These are phyloP conservation scores for Diarsia mendica DNA, from an alignment of 2,888 invertebrate genomes.

Conservation along the genomic window DNA sequence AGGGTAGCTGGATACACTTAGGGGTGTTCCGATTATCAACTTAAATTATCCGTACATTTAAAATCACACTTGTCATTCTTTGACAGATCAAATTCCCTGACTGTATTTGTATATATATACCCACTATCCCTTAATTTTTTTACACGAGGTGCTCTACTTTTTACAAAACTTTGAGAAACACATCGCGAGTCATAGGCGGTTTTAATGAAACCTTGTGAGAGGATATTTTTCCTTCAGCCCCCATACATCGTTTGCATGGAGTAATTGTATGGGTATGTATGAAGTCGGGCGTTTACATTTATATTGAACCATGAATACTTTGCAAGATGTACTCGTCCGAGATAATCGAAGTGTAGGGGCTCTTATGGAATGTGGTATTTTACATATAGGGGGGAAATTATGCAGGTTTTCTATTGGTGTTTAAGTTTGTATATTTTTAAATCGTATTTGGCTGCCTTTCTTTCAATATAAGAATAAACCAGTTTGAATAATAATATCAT, in stretches of 20 bases:
- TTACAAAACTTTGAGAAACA: conserved; percentile 49
- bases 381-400: not conserved
- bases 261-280: conserved; percentile 67
- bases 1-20: not conserved
- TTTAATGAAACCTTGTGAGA: conserved; percentile 54
- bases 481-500: not conserved
- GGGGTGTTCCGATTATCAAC: not conserved
- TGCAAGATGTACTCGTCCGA: conserved; percentile 45
- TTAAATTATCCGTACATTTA: not conserved
- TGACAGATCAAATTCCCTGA: not conserved
- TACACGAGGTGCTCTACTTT: not conserved
- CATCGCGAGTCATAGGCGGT: conserved; percentile 23
- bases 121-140: not conserved
- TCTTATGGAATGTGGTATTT: conserved; percentile 19
- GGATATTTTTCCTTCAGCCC: conserved; percentile 41
- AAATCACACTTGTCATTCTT: not conserved
- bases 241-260: conserved; percentile 53
- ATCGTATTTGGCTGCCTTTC: not conserved
- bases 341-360: conserved; percentile 38
- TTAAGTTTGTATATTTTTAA: conserved; percentile 8
- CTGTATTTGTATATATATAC: not conserved
- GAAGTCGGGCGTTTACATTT: conserved; percentile 69
- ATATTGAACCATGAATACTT: conserved; percentile 70
- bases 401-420: conserved; percentile 6
- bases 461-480: not conserved